Evolutionary conservation across 2,113 vertebrate genomes (phyloP).

Genomic region (Paramormyrops kingsleyae): DNA sequence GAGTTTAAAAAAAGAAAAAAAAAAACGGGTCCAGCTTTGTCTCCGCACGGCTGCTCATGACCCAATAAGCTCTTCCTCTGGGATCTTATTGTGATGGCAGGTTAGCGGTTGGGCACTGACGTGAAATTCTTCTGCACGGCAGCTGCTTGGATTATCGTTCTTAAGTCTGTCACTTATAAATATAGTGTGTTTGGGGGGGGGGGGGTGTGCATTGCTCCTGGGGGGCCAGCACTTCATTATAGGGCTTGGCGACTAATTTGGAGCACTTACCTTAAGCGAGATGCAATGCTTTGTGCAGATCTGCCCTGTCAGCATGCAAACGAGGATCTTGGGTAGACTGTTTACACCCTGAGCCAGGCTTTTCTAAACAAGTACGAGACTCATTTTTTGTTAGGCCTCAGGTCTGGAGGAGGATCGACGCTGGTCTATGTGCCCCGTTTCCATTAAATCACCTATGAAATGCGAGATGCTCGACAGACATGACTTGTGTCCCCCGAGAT

Average conservation of each 20-base stretch:
- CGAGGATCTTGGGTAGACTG: not conserved
- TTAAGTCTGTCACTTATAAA: not conserved
- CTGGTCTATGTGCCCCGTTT: not conserved
- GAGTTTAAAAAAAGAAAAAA: not conserved
- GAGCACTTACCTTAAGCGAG: not conserved
- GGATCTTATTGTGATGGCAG: constrained; percentile 56
- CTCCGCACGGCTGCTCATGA: constrained; percentile 54
- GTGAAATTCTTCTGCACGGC: constrained; percentile 55
- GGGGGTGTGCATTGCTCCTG: not conserved
- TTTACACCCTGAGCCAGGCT: not conserved
- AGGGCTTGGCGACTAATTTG: not conserved
- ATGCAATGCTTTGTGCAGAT: not conserved
- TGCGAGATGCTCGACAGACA: not conserved
- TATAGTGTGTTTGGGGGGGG: not conserved
- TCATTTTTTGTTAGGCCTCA: not conserved
- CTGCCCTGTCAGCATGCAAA: not conserved
- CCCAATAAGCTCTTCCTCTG: constrained; percentile 53
- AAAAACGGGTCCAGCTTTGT: constrained; percentile 30
- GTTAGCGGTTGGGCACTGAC: constrained; percentile 52
- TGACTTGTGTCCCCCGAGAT: not conserved
- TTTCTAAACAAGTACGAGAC: not conserved
- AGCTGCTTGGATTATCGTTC: constrained; percentile 46
- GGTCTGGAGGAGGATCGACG: not conserved
- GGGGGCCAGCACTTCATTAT: not conserved
- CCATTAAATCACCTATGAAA: not conserved